Evolutionary conservation across 2,113 vertebrate species (phyloP).

Genomic region (Geothlypis trichas): DNA sequence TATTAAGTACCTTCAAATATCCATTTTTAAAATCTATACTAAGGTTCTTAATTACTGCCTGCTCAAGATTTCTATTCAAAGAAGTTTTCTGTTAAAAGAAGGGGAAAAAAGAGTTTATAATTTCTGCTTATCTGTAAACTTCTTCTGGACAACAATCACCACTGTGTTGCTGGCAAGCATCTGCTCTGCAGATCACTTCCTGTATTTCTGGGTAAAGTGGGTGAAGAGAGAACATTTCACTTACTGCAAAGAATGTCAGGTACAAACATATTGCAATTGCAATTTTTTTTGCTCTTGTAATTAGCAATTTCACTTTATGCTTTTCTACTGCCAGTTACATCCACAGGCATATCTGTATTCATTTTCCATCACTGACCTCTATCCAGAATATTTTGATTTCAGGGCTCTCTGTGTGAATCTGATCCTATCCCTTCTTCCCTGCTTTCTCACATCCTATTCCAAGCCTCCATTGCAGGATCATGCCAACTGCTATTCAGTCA

Average conservation of each 20-base stretch:
- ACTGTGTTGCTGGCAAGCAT: neutral
- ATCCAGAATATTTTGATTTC: neutral
- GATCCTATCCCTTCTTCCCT: neutral
- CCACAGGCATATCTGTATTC: neutral
- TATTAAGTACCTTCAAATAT: neutral
- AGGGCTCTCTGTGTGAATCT: neutral
- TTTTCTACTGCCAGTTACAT: neutral
- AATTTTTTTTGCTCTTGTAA: neutral
- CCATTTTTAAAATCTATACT: neutral
- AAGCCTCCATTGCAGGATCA: neutral
- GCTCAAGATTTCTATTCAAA: neutral
- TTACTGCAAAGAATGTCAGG: neutral
- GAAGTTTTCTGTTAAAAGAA: neutral
- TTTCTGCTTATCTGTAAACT: neutral
- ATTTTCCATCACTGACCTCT: neutral
- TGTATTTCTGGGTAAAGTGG: neutral
- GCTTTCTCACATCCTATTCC: neutral
- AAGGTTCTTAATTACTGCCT: neutral
- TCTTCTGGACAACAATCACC: neutral
- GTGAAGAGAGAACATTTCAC: neutral
- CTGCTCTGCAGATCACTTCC: neutral
- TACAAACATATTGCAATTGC: neutral
- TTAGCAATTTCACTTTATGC: neutral
- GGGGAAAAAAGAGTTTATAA: accelerated
- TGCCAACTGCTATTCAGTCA: neutral